These are phyloP conservation scores for Artemia sinica DNA, from an alignment of 2,888 invertebrate species.

Conservation along the genomic window DNA sequence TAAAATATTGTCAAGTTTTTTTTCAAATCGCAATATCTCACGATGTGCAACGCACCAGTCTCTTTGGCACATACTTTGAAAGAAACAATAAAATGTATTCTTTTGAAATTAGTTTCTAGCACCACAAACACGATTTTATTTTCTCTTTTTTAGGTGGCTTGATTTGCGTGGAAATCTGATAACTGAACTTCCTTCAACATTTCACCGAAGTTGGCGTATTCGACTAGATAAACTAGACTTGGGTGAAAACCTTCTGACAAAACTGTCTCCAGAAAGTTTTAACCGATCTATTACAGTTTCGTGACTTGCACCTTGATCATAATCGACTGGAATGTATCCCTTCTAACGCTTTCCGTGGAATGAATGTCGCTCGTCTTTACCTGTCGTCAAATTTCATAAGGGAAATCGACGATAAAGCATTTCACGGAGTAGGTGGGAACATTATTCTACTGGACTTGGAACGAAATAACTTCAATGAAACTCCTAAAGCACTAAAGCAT, in stretches of 20 bases:
- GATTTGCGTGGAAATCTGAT: slow-evolving; percentile 22
- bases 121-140: neutral
- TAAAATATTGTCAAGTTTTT: no score
- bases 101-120: neutral
- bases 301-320: slow-evolving; percentile 61
- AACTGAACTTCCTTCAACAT: slow-evolving; percentile 17
- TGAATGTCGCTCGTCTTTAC: slow-evolving; percentile 56
- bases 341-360: slow-evolving; percentile 46
- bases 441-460: slow-evolving; percentile 67
- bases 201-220: slow-evolving; percentile 22
- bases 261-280: slow-evolving; percentile 39
- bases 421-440: slow-evolving; percentile 50
- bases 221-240: slow-evolving; percentile 64
- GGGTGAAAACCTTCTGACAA: slow-evolving; percentile 60
- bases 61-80: no score
- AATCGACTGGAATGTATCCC: slow-evolving; percentile 53
- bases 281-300: slow-evolving; percentile 51
- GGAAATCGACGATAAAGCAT: slow-evolving; percentile 49
- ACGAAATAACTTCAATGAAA: slow-evolving; percentile 50
- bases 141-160: slow-evolving; percentile 15
- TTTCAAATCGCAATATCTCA: no score
- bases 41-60: no score
- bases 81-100: neutral
- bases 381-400: slow-evolving; percentile 57
- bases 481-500: slow-evolving; percentile 51